Evolutionary conservation across 2,113 vertebrate genomes (phyloP).

Genomic region (Numida meleagris): DNA sequence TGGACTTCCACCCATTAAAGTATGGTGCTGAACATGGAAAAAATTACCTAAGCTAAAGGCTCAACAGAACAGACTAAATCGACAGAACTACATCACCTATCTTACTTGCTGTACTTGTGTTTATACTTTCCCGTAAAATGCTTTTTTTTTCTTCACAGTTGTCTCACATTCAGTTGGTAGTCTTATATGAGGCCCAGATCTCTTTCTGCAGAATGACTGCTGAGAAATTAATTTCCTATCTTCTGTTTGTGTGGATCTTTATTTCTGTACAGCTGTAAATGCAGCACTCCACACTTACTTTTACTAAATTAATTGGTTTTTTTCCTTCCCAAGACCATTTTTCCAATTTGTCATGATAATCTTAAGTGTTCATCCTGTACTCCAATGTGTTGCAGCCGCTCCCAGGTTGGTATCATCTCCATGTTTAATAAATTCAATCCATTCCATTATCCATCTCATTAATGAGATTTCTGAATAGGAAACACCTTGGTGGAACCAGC

Average conservation of each 20-base stretch:
- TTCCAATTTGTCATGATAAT: slow-evolving; percentile 43
- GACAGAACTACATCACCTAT: not conserved
- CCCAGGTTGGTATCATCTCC: not conserved
- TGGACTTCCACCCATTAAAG: not conserved
- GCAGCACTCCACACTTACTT: not conserved
- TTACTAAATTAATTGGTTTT: not conserved
- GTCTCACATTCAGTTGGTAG: not conserved
- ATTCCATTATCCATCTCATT: slow-evolving; percentile 36
- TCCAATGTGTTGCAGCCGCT: not conserved
- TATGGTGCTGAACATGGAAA: not conserved
- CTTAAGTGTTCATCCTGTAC: slow-evolving; percentile 23
- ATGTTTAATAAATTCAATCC: slow-evolving; percentile 35
- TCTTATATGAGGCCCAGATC: not conserved
- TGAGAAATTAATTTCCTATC: slow-evolving; percentile 11
- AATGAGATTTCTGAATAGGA: slow-evolving; percentile 38
- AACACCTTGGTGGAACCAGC: slow-evolving; percentile 21
- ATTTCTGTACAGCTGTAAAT: slow-evolving; percentile 18
- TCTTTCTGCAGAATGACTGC: not conserved
- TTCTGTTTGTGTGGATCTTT: not conserved
- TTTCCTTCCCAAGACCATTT: not conserved
- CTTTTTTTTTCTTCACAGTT: not conserved
- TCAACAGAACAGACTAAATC: not conserved
- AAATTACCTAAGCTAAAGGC: not conserved
- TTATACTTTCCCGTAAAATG: not conserved
- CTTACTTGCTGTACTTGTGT: not conserved